Evolutionary conservation across 2,113 vertebrate genomes (phyloP).

Genomic region (Chiloscyllium plagiosum): DNA sequence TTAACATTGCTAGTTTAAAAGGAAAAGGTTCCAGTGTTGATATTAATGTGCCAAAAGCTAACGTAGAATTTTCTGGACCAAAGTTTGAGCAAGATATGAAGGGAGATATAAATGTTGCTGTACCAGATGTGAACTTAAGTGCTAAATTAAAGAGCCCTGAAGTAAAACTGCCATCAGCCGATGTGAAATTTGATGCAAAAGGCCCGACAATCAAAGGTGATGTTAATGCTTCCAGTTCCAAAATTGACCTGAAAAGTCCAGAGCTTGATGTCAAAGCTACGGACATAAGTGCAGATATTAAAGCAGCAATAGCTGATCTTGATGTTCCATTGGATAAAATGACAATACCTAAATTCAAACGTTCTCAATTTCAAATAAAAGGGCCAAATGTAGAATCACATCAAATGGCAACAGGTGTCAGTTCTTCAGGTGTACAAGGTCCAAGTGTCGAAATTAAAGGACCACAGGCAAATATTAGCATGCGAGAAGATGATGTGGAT

Average conservation of each 20-base stretch:
- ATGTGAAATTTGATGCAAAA: constrained; percentile 1
- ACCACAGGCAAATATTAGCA: constrained; percentile 37
- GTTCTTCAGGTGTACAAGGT: background rate
- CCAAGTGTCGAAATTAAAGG: constrained; percentile 22
- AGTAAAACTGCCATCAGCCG: background rate
- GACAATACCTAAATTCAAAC: constrained; percentile 27
- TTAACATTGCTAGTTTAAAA: constrained; percentile 35
- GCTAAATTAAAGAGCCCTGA: constrained; percentile 41
- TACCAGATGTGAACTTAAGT: constrained; percentile 34
- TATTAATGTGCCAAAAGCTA: constrained; percentile 33
- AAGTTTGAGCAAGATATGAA: constrained; percentile 38
- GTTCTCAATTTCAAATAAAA: background rate
- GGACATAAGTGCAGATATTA: constrained; percentile 43
- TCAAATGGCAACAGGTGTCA: background rate
- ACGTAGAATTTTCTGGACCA: constrained; percentile 35
- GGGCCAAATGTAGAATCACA: background rate
- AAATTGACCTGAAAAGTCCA: constrained; percentile 42
- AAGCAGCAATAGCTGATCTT: background rate
- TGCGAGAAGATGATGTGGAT: constrained; percentile 54
- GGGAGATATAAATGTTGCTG: constrained; percentile 1
- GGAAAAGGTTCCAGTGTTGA: constrained; percentile 39
- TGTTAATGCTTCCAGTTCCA: background rate
- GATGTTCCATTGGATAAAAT: constrained; percentile 16
- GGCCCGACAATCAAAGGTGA: background rate
- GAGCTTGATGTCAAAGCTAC: constrained; percentile 45